These are phyloP conservation scores for Andrena flavipes DNA, from an alignment of 2,888 invertebrate genomes.

Conservation along the genomic window DNA sequence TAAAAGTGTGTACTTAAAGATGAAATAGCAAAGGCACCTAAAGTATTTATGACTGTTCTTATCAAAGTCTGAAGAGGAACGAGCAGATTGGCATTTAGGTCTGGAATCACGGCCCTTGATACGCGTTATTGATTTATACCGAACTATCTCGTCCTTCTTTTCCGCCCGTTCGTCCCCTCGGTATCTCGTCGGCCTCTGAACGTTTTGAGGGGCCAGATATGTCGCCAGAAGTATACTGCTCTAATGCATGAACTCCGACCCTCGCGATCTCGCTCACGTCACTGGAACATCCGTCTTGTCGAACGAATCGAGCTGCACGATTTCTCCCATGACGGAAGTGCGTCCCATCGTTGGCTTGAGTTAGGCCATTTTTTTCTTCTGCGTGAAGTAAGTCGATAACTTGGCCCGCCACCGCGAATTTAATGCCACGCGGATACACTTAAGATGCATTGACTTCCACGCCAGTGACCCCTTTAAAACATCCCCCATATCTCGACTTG, in stretches of 20 bases:
- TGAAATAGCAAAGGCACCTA: not conserved
- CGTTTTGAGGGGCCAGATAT: constrained; percentile 51
- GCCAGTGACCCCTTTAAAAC: no score
- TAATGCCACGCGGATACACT: no score
- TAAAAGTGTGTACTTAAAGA: not conserved
- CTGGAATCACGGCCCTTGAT: constrained; percentile 39
- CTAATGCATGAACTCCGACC: constrained; percentile 64
- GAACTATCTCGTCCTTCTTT: constrained; percentile 48
- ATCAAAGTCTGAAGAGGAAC: not conserved
- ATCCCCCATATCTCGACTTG: no score
- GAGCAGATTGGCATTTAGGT: constrained; percentile 30
- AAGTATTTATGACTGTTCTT: not conserved
- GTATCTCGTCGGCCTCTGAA: constrained; percentile 49
- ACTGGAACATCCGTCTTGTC: constrained; percentile 59
- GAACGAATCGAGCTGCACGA: constrained; percentile 42
- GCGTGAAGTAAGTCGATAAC: constrained; percentile 14
- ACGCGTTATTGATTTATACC: constrained; percentile 66
- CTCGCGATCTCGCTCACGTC: constrained; percentile 58
- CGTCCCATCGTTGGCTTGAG: not conserved
- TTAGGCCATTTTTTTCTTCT: constrained; percentile 6
- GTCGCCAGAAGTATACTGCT: constrained; percentile 65
- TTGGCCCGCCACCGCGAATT: constrained; percentile 5
- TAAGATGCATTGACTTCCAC: no score
- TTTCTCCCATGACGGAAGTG: constrained; percentile 36
- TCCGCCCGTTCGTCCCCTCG: constrained; percentile 35